Evolutionary conservation across 1,140 invertebrate species (phyloP), one percentile per base, ranked within the genome.

Genomic region (Nomia melanderi): DNA sequence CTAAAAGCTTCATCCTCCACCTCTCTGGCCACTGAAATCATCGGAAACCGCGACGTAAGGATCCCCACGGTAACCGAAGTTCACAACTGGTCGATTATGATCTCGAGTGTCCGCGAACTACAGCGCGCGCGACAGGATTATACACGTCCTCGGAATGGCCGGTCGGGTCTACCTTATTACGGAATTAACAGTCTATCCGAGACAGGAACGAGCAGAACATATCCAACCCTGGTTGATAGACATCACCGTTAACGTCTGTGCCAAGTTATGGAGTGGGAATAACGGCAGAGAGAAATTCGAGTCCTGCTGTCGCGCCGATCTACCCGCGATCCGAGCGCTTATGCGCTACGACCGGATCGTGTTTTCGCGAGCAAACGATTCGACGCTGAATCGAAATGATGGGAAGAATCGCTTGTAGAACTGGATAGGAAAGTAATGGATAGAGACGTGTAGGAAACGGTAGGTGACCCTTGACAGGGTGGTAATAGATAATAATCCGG

Each of bases 81-180:
- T 59, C 31, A n/a, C n/a, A 66, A 66, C 72, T 44, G 31, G 47
- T 54, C 66, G 67, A 54, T 82, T 78, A 82, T 77, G 39, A 69
- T 67, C 63, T 70, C 20, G 69, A 36, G 29, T 63, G 62, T 39
- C 70, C 47, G 67, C 76, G 65, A 74, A 79, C 85, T 75, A 75
- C 80, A 47, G 23, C 47, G 50, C 50, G 41, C 59, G 50, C 27
- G 70, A 54, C 75, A 50, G 17, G 53, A 11, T 41, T 17, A 71
- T 77, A 69, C 54, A 66, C 36, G 54, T 83, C 80, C 41, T 1
- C 64, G 20, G 17, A 75, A 74, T 76, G 3, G 54, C 54, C 60
- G 59, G 79, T 73, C 63, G 25, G 60, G 59, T 63, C 70, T 60
- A 71, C 62, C 65, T 78, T 78, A 82, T 82, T 69, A 78, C 17